Conservation (phyloP, 2,113 vertebrate species). For the Catharus bicknelli region DNA sequence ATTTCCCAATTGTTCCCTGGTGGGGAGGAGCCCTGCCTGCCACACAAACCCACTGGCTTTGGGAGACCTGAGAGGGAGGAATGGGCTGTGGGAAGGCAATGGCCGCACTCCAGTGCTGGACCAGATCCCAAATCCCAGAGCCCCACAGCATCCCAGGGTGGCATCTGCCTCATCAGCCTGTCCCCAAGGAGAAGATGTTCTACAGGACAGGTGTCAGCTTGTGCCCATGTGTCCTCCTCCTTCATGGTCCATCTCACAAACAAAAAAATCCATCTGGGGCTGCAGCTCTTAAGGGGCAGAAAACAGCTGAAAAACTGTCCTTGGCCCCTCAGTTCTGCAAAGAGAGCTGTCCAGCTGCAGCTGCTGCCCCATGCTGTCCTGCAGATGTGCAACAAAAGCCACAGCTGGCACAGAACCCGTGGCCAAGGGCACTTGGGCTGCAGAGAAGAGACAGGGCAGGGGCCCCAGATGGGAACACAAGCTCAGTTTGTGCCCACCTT, state of each 20-base stretch:
- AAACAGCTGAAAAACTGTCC: neutral
- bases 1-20: neutral
- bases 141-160: neutral
- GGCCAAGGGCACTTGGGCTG: neutral
- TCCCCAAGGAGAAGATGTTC: neutral
- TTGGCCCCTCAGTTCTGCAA: neutral
- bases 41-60: neutral
- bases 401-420: neutral
- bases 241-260: neutral
- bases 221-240: neutral
- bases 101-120: neutral
- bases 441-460: neutral
- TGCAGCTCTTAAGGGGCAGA: neutral
- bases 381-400: fast-evolving
- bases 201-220: neutral
- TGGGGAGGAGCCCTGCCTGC: neutral
- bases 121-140: neutral
- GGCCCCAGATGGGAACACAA: neutral
- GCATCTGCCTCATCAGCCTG: neutral
- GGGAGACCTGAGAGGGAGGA: neutral
- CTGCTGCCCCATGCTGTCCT: neutral
- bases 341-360: neutral
- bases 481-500: neutral
- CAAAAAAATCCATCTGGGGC: neutral
- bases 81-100: neutral